phyloP scores from a whole-genome alignment of 2,888 invertebrate species.

The Andrena marginata region DNA sequence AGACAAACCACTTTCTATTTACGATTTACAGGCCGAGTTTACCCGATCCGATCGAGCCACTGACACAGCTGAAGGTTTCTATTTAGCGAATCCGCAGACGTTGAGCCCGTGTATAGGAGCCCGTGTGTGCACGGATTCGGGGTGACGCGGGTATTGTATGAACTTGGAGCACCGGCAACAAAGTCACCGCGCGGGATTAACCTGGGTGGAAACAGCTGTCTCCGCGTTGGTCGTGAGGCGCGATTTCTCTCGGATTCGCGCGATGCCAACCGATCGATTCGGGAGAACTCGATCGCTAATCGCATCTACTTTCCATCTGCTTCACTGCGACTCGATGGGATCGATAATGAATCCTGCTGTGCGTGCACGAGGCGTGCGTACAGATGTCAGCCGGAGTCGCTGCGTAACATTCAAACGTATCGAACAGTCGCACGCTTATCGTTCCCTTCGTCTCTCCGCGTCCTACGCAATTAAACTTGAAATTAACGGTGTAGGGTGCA shows the following conservation, averaged over 20 bases:
- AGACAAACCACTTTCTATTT: constrained; percentile 50
- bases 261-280: not conserved
- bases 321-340: not conserved
- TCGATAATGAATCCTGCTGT: not conserved
- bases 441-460: constrained; percentile 18
- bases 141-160: not conserved
- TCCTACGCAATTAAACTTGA: constrained; percentile 29
- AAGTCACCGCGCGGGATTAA: not conserved
- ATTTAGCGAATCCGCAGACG: not conserved
- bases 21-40: constrained; percentile 39
- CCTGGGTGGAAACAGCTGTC: not conserved
- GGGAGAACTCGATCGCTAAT: constrained; percentile 9
- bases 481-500: constrained; percentile 54
- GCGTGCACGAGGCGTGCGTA: not conserved
- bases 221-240: not conserved
- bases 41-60: constrained; percentile 12
- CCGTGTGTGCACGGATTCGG: not conserved
- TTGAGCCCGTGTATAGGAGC: not conserved
- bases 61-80: constrained; percentile 16
- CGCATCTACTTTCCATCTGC: no score
- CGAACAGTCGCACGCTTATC: constrained; percentile 10
- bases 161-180: constrained; percentile 15
- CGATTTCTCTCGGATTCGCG: not conserved
- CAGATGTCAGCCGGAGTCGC: not conserved
- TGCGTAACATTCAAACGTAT: not conserved